Percentiles rank a stretch among this genome's conserved stretches.
phyloP scores from a whole-genome alignment of 2,113 vertebrate species.

The Percina caprodes region DNA sequence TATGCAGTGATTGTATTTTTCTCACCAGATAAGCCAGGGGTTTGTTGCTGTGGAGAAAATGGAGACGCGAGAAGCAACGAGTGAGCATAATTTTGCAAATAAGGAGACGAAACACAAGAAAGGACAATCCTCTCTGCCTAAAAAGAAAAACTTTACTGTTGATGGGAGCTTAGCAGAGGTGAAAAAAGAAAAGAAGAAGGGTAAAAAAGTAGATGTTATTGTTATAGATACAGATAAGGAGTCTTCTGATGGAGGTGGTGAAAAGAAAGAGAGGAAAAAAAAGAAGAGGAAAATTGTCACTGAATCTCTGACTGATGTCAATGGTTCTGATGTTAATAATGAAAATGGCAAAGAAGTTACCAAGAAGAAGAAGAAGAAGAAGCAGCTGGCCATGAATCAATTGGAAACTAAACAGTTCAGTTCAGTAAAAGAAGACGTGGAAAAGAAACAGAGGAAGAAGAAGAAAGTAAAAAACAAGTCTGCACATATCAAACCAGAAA shows the following conservation, averaged over 20 bases:
- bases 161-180: background rate
- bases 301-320: slow-evolving; percentile 11
- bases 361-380: slow-evolving; percentile 51
- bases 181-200: slow-evolving; percentile 56
- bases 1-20: slow-evolving; percentile 17
- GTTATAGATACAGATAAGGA: background rate
- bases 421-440: slow-evolving; percentile 2
- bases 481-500: slow-evolving; percentile 14
- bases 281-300: slow-evolving; percentile 36
- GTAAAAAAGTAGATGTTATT: background rate
- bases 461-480: slow-evolving; percentile 45
- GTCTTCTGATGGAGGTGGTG: background rate
- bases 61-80: slow-evolving; percentile 28
- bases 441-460: slow-evolving; percentile 36
- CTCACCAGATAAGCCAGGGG: slow-evolving; percentile 34
- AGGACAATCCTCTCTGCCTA: background rate
- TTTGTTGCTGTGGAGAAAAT: slow-evolving; percentile 32
- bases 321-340: background rate
- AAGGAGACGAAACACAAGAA: slow-evolving; percentile 69
- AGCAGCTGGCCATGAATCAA: background rate
- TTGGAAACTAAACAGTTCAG: background rate
- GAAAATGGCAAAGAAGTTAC: background rate
- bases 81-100: slow-evolving; percentile 35
- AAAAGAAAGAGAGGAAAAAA: slow-evolving; percentile 47
- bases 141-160: background rate